phyloP scores from a whole-genome alignment of 2,888 invertebrate genomes.

The Perithous albicinctus region DNA sequence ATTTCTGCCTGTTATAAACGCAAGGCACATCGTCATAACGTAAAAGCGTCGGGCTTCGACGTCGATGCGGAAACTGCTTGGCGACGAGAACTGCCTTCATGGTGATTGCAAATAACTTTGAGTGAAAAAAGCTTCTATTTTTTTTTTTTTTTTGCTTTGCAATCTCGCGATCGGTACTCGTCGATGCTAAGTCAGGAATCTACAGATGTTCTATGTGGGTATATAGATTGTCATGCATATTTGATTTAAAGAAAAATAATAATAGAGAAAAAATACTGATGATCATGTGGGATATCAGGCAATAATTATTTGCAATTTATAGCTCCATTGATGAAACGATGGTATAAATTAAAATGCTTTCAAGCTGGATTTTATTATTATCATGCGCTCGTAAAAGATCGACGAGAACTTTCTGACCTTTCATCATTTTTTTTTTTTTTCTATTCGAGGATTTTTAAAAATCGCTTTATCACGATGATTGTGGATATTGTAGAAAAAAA shows the following conservation, averaged over 20 bases:
- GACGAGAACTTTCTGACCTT: no score
- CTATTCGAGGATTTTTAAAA: no score
- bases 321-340: not conserved
- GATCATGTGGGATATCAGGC: not conserved
- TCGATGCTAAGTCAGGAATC: not conserved
- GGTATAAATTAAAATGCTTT: not conserved
- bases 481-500: no score
- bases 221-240: slow-evolving; percentile 8
- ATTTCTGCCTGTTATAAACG: slow-evolving; percentile 32
- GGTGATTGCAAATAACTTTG: slow-evolving; percentile 16
- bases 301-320: not conserved
- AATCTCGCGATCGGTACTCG: slow-evolving; percentile 17
- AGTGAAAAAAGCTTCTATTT: slow-evolving; percentile 1
- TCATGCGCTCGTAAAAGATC: not conserved
- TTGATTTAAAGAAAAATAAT: not conserved
- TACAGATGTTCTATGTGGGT: slow-evolving; percentile 1
- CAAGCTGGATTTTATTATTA: not conserved
- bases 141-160: not conserved
- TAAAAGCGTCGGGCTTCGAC: slow-evolving; percentile 23
- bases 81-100: slow-evolving; percentile 2
- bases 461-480: no score
- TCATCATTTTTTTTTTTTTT: no score
- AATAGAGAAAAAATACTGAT: no score
- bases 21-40: slow-evolving; percentile 20
- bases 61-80: slow-evolving; percentile 20